Evolutionary conservation across 2,888 invertebrate genomes (phyloP).

Genomic region (Lepidonotus clava): DNA sequence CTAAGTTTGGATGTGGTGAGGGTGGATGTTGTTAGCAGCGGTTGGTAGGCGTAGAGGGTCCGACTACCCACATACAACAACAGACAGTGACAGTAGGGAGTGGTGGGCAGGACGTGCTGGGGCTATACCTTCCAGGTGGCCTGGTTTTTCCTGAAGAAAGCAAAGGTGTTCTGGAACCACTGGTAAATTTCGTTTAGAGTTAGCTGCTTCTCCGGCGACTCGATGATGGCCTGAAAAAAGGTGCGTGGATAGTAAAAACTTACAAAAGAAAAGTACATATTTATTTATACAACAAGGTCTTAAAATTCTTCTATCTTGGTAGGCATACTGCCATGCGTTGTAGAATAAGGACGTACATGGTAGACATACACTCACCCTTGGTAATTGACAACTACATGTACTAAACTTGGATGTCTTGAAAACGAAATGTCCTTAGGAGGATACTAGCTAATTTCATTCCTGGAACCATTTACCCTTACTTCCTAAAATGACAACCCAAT

Average conservation of each 20-base stretch:
- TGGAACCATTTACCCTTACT: too few relatives aligned
- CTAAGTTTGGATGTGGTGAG: background rate
- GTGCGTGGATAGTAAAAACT: background rate
- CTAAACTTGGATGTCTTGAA: too few relatives aligned
- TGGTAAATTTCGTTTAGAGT: constrained; percentile 99
- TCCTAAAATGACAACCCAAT: too few relatives aligned
- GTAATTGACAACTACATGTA: too few relatives aligned
- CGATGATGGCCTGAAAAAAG: constrained; percentile 93
- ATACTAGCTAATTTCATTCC: too few relatives aligned
- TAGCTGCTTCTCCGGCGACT: constrained; percentile 97
- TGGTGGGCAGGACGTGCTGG: background rate
- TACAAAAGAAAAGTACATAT: background rate
- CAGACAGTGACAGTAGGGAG: background rate
- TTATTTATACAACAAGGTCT: too few relatives aligned
- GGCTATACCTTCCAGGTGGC: constrained; percentile 98
- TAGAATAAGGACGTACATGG: too few relatives aligned
- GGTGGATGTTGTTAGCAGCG: background rate
- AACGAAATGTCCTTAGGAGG: too few relatives aligned
- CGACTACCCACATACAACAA: background rate
- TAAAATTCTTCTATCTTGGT: background rate
- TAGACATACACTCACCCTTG: too few relatives aligned
- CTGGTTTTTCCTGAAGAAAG: constrained; percentile 98
- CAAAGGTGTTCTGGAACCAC: constrained; percentile 99
- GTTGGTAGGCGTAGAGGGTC: background rate
- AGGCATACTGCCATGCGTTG: too few relatives aligned